phyloP scores from a whole-genome alignment of 2,797 vertebrate species.

The Manis crassicaudata region DNA sequence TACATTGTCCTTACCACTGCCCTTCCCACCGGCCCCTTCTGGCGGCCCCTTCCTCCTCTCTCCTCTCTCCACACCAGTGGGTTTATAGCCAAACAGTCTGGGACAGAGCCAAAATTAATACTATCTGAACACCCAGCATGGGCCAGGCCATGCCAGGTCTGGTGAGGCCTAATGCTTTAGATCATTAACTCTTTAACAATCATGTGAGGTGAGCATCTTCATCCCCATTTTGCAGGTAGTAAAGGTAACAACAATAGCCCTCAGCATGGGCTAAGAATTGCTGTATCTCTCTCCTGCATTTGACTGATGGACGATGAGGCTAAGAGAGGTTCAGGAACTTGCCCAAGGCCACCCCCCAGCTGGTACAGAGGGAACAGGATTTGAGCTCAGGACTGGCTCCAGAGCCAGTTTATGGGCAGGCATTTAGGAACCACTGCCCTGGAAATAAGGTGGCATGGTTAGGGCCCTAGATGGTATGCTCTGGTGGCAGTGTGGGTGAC shows the following conservation, averaged over 20 bases:
- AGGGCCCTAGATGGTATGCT: no score
- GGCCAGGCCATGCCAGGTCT: not conserved
- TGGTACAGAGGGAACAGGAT: not conserved
- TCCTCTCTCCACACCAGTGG: not conserved
- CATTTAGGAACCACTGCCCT: not conserved
- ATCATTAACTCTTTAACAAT: not conserved
- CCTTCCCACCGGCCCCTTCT: not conserved
- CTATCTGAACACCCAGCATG: not conserved
- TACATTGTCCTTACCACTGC: no score
- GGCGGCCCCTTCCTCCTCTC: not conserved
- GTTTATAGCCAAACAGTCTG: not conserved
- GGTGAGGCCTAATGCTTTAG: no score
- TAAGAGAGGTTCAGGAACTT: not conserved
- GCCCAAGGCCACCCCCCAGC: not conserved
- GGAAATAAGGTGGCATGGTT: not conserved
- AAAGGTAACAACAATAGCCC: accelerated
- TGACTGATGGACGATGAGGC: not conserved
- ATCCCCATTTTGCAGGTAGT: not conserved
- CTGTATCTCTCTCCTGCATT: not conserved
- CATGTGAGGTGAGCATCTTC: not conserved
- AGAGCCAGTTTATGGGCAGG: not conserved
- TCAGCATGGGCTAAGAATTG: accelerated
- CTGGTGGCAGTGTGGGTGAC: not conserved
- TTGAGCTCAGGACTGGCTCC: not conserved
- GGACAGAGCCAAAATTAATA: not conserved